Evolutionary conservation across 2,113 vertebrate species (phyloP).

Genomic region (Nycticebus coucang): DNA sequence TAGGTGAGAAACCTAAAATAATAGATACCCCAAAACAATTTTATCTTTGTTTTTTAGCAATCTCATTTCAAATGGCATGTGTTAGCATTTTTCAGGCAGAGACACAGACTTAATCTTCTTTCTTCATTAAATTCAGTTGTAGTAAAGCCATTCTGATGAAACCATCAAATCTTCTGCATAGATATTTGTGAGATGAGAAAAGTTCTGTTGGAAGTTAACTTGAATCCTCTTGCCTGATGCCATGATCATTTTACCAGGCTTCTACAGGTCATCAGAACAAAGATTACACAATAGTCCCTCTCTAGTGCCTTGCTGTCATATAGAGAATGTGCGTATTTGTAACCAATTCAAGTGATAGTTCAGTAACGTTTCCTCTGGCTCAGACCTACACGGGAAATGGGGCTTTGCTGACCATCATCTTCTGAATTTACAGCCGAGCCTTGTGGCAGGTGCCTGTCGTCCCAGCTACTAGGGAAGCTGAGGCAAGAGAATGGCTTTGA

Average conservation of each 20-base stretch:
- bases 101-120: neutral
- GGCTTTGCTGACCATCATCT: neutral
- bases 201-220: neutral
- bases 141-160: neutral
- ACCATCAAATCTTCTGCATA: neutral
- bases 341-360: neutral
- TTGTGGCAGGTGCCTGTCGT: too few species aligned
- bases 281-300: neutral
- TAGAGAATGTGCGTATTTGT: neutral
- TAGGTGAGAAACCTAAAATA: neutral
- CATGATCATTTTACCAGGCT: neutral
- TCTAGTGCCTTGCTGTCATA: neutral
- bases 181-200: neutral
- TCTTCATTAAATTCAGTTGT: neutral
- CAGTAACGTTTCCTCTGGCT: neutral
- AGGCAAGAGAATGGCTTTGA: too few species aligned
- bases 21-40: neutral
- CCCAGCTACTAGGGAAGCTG: too few species aligned
- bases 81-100: neutral
- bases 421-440: neutral
- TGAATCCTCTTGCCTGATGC: neutral
- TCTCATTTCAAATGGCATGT: neutral
- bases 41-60: neutral
- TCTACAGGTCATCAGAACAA: neutral
- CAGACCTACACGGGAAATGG: neutral